Evolutionary conservation across 1,140 invertebrate genomes (phyloP), one percentile per base, ranked within the genome.

Genomic region (Drosophila lacteicornis): DNA sequence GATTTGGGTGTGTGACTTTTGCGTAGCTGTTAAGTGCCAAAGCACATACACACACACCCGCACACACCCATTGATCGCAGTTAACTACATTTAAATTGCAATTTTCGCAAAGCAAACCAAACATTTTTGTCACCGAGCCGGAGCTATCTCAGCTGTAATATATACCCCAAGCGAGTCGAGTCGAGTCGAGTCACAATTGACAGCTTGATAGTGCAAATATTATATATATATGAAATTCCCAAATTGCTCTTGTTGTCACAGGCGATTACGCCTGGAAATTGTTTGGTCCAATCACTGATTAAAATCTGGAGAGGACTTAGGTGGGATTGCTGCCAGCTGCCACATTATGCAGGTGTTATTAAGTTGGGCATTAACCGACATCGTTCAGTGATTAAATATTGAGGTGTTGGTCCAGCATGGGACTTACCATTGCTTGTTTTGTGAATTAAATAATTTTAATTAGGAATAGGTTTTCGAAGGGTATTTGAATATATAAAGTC

Each of bases 51-150:
- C 43, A 58, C 30, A 53, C 45, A 42, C n/a, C n/a, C 42, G 45
- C 43, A 57, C 56, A 56, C 45, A 47, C n/a, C 25, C 30, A 33
- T 36, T 46, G 49, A 38, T 42, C 38, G 33, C 60, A 49, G 19
- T 50, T 62, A 68, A 70, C 70, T 61, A n/a, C 40, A 83, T 82
- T 83, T 79, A 47, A 75, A 82, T 67, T 71, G 66, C 70, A 79
- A 82, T 79, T 82, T 78, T 49, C 65, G 71, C 51, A 15, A 53
- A 50, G 63, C 75, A 82, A 82, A 57, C 33, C 59, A 49, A 65
- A 51, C 47, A 66, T 11, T 66, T 53, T 27, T 51, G 46, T 40
- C 33, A 51, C 46, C 27, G 7, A 51, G 30, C 42, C 25, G 49
- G 5, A 36, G 22, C 25, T 51, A 50, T 60, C 55, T 53, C 1